phyloP scores from a whole-genome alignment of 2,113 vertebrate species.

The Lates calcarifer region DNA sequence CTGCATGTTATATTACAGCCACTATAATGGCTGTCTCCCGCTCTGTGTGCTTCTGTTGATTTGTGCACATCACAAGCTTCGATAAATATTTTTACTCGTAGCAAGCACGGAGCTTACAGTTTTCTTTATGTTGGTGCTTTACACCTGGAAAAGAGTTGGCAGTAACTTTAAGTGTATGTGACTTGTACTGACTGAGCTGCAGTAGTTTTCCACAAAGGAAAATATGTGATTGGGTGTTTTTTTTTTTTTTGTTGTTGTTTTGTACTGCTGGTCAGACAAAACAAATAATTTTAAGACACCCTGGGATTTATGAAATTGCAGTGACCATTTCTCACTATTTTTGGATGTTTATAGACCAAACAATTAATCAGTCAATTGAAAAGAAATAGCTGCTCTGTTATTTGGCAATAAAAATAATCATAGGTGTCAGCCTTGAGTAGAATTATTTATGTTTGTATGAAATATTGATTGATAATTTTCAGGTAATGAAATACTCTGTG shows the following conservation, averaged over 20 bases:
- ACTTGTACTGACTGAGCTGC: constrained; percentile 1
- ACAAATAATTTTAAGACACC: not conserved
- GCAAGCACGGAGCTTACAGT: not conserved
- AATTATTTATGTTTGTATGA: constrained; percentile 13
- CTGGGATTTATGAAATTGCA: not conserved
- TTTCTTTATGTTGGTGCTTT: not conserved
- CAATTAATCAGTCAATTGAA: not conserved
- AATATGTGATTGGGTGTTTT: not conserved
- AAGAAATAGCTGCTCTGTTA: not conserved
- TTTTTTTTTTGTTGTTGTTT: not conserved
- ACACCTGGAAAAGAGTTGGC: not conserved
- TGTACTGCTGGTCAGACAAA: not conserved
- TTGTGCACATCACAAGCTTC: constrained; percentile 25
- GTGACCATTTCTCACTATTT: not conserved
- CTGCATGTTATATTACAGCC: constrained; percentile 34
- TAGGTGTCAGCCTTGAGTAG: not conserved
- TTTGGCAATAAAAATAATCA: not conserved
- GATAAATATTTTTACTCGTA: constrained; percentile 5
- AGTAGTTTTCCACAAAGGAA: not conserved
- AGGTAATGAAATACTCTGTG: not conserved
- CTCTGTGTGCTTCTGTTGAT: constrained; percentile 7
- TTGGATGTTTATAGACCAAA: not conserved
- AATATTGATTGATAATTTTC: constrained; percentile 28
- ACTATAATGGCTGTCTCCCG: constrained; percentile 3
- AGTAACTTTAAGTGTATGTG: not conserved